Evolutionary conservation across 2,888 invertebrate species (phyloP), one percentile per base, ranked within the genome.

Genomic region (Pristionchus arcanus): DNA sequence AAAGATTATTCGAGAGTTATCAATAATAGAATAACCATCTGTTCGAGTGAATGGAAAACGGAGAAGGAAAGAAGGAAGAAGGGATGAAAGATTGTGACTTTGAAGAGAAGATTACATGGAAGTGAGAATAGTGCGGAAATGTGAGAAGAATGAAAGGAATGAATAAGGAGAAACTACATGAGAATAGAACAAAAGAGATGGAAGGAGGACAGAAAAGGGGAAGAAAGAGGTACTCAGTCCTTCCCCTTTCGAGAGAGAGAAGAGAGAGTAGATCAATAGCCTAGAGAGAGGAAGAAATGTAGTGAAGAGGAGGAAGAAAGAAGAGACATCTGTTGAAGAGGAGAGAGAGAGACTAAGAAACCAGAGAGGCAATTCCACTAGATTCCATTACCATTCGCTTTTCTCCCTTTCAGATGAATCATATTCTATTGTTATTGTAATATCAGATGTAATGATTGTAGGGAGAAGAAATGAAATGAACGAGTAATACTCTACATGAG

Each of bases 261-360:
- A 81, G 49, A 81, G 53, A 55, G 84, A 84, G 59, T 42, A 84
- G 84, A 84, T 84, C 84, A 84, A 84, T 84, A 84, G 84, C 84
- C 84, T 84, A 84, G 84, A 84, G 84, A 34, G 84, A 19, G 25
- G 55, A 77, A 77, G 77, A 84, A 19, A 59, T 31, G 42, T 5
- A 31, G n/a, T 25, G 28, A n/a, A 84, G 53, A 55, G 21, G 84
- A 84, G 49, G 53, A 55, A 84, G 71, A 34, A 71, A 84, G 84
- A 59, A 59, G 84, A 84, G 53, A 84, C 84, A 84, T 84, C n/a
- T 84, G 84, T 84, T 84, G 53, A 84, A 49, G 42, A 49, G 42
- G 84, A 55, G 74, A 37, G 77, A 77, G 77, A 49, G 42, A 49
- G 59, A 59, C 59, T 19, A 49, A n/a, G 42, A 42, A 77, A 42